phyloP scores from a whole-genome alignment of 92 coral and sea anemone genomes.

The Actinostola sp. region DNA sequence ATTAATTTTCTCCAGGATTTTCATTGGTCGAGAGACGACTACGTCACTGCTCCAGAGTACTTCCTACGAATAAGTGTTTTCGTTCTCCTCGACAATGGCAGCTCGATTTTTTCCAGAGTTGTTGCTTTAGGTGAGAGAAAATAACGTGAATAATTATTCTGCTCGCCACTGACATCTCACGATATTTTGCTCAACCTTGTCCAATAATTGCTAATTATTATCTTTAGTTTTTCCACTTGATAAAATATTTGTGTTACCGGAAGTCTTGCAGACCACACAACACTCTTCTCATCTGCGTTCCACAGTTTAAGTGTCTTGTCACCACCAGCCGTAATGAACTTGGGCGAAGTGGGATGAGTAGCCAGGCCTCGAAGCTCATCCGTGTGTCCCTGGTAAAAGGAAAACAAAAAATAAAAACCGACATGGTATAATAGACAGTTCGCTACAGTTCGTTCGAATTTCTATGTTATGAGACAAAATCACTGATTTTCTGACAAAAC shows the following conservation, averaged over 20 bases:
- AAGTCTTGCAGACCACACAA: slow-evolving; percentile 62
- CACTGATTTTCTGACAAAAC: too few species aligned
- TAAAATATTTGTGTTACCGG: slow-evolving; percentile 42
- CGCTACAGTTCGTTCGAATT: too few species aligned
- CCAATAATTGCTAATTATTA: neutral
- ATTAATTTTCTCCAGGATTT: too few species aligned
- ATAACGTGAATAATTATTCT: neutral
- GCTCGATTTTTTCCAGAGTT: too few species aligned
- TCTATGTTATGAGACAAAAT: too few species aligned
- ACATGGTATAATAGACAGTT: neutral
- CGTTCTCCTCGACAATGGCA: too few species aligned
- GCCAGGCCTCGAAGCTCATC: slow-evolving; percentile 75
- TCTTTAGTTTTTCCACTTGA: neutral
- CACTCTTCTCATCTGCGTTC: slow-evolving; percentile 61
- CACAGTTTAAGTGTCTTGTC: slow-evolving; percentile 71
- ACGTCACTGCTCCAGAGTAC: too few species aligned
- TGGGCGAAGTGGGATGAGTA: slow-evolving; percentile 57
- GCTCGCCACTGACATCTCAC: too few species aligned
- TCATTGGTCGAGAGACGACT: too few species aligned
- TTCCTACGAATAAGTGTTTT: too few species aligned
- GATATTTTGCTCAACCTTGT: too few species aligned
- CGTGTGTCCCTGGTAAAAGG: slow-evolving; percentile 65
- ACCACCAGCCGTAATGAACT: slow-evolving; percentile 72
- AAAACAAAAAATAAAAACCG: neutral
- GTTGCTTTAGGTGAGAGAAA: too few species aligned